Conservation (phyloP, 53 echinoderm and acorn worm genomes). For the Actinopyga echinites region DNA sequence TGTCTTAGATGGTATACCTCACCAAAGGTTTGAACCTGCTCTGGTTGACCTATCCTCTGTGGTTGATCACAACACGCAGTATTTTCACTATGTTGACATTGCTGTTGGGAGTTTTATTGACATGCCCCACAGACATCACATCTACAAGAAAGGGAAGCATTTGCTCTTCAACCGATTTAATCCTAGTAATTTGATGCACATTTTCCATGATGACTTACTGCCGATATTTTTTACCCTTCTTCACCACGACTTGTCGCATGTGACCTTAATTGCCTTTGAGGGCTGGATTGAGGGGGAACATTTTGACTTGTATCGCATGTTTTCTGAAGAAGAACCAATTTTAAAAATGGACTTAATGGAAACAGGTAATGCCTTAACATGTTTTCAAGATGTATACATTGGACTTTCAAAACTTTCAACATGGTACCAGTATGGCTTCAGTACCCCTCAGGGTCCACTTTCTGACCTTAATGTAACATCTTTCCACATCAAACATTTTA, state of each 20-base stretch:
- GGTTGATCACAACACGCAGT: slow-evolving; percentile 92
- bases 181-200: slow-evolving; percentile 88
- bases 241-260: slow-evolving; percentile 46
- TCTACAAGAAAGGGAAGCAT: slow-evolving; percentile 55
- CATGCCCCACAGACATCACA: slow-evolving; percentile 15
- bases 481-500: slow-evolving; percentile 65
- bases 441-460: slow-evolving; percentile 79
- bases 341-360: slow-evolving; percentile 48
- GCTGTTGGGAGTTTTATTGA: neutral
- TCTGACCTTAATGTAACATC: slow-evolving; percentile 57
- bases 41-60: slow-evolving; percentile 87
- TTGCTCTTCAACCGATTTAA: slow-evolving; percentile 90
- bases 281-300: slow-evolving; percentile 65
- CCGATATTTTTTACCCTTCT: slow-evolving; percentile 77
- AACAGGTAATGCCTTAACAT: slow-evolving; percentile 43
- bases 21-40: slow-evolving; percentile 74
- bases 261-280: slow-evolving; percentile 69
- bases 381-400: slow-evolving; percentile 80
- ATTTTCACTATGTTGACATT: slow-evolving; percentile 76
- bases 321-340: slow-evolving; percentile 64
- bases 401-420: slow-evolving; percentile 75
- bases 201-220: slow-evolving; percentile 92
- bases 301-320: slow-evolving; percentile 61
- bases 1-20: slow-evolving; percentile 61
- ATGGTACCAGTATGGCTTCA: slow-evolving; percentile 99